These are phyloP conservation scores for Procavia capensis DNA, from an alignment of 2,113 vertebrate genomes.

Conservation along the genomic window DNA sequence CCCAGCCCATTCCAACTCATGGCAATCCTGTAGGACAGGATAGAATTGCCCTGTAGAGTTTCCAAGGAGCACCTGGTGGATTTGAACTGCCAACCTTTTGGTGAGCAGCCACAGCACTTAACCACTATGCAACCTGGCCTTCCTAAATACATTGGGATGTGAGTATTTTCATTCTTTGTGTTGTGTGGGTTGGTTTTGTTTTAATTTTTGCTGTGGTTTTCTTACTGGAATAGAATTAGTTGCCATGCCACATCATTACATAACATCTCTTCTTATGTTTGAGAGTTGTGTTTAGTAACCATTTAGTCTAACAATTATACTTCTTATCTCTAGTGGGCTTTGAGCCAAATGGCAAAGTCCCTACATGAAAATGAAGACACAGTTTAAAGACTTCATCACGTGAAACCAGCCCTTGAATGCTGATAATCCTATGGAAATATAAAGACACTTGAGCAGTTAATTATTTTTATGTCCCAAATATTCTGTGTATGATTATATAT, in stretches of 20 bases:
- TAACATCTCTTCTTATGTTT: neutral
- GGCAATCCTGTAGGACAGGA: too few relatives aligned
- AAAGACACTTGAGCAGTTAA: neutral
- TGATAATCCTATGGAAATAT: neutral
- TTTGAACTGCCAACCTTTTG: too few relatives aligned
- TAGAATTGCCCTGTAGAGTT: too few relatives aligned
- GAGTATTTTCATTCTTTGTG: neutral
- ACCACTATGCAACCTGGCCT: too few relatives aligned
- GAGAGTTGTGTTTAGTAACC: conserved; percentile 10
- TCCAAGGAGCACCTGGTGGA: too few relatives aligned
- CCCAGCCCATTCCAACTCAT: too few relatives aligned
- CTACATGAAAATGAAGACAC: neutral
- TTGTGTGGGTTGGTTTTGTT: neutral
- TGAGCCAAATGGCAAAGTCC: neutral
- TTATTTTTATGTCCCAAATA: conserved; percentile 49
- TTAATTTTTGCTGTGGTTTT: neutral
- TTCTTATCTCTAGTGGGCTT: neutral
- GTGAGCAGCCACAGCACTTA: too few relatives aligned
- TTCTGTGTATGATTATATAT: neutral
- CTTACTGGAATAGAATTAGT: neutral
- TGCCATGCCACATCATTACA: neutral
- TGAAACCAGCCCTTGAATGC: neutral
- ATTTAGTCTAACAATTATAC: neutral
- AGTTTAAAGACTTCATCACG: neutral
- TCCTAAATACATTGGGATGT: neutral